These are phyloP conservation scores for Drosophila acutilabella DNA, from an alignment of 2,888 invertebrate species.

Conservation along the genomic window DNA sequence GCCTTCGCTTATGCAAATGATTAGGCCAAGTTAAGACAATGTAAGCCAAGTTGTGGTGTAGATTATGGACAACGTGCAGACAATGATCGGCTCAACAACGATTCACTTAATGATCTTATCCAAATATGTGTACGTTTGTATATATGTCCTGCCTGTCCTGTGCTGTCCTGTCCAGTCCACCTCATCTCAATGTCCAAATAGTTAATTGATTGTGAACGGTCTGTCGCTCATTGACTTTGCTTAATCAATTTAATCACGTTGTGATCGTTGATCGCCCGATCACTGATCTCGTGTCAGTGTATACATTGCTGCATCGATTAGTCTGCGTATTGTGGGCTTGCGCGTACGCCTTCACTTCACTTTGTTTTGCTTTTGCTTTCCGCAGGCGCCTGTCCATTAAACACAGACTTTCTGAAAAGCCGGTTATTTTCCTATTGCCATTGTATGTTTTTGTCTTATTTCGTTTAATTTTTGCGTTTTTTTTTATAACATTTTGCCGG, in stretches of 20 bases:
- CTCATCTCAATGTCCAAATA: slow-evolving; percentile 57
- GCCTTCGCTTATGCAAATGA: slow-evolving; percentile 45
- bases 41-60: slow-evolving; percentile 1
- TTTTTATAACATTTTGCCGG: slow-evolving; percentile 58
- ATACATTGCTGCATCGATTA: slow-evolving; percentile 59
- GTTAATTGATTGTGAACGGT: slow-evolving; percentile 76
- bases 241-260: slow-evolving; percentile 68
- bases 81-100: slow-evolving; percentile 44
- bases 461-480: slow-evolving; percentile 6
- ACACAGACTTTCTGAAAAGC: slow-evolving; percentile 46
- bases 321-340: slow-evolving; percentile 40
- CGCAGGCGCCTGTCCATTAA: slow-evolving; percentile 55
- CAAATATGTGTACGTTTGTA: slow-evolving; percentile 7
- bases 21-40: slow-evolving; percentile 18
- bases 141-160: neutral
- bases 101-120: slow-evolving; percentile 55
- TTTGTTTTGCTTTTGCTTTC: slow-evolving; percentile 50
- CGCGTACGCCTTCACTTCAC: slow-evolving; percentile 71
- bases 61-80: slow-evolving; percentile 39
- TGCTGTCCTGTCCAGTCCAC: slow-evolving; percentile 2
- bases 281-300: slow-evolving; percentile 59
- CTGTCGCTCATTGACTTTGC: slow-evolving; percentile 75
- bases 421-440: slow-evolving; percentile 50
- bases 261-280: slow-evolving; percentile 40
- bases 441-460: slow-evolving; percentile 7